Percentiles rank a stretch among this genome's conserved stretches.
phyloP scores from a whole-genome alignment of 2,113 vertebrate genomes.

The Phaetusa simplex region DNA sequence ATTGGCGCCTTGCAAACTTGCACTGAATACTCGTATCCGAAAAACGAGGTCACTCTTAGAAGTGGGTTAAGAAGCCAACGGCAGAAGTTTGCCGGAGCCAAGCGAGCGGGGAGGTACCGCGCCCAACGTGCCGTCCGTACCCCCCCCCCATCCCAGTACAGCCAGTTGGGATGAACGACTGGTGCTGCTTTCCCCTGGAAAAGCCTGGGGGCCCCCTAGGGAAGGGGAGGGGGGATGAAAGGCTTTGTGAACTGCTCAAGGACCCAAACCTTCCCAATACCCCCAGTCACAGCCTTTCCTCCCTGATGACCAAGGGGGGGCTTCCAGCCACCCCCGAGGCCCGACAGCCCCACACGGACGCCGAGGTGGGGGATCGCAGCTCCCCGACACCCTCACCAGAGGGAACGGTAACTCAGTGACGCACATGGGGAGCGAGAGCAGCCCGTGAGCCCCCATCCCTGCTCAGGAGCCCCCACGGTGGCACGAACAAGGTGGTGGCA shows the following conservation, averaged over 20 bases:
- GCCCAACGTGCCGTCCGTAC: accelerated
- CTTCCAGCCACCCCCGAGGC: not conserved
- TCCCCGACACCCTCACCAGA: not conserved
- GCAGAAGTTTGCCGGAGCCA: not conserved
- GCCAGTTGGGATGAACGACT: not conserved
- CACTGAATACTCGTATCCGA: not conserved
- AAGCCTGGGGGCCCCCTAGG: not conserved
- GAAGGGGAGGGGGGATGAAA: not conserved
- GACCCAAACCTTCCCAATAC: not conserved
- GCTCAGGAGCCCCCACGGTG: accelerated
- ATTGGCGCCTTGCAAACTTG: accelerated
- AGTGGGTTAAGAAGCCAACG: not conserved
- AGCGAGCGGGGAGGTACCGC: accelerated
- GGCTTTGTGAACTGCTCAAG: not conserved
- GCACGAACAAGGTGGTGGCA: not conserved
- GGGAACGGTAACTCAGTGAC: not conserved
- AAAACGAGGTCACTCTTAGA: not conserved
- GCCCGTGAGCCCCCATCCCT: accelerated
- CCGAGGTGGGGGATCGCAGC: not conserved
- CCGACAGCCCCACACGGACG: accelerated
- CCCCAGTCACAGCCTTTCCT: not conserved
- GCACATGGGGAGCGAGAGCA: accelerated
- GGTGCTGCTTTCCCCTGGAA: not conserved
- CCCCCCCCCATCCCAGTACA: not conserved
- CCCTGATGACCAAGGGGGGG: accelerated